phyloP scores from a whole-genome alignment of 2,888 invertebrate species.

The Machimus atricapillus region DNA sequence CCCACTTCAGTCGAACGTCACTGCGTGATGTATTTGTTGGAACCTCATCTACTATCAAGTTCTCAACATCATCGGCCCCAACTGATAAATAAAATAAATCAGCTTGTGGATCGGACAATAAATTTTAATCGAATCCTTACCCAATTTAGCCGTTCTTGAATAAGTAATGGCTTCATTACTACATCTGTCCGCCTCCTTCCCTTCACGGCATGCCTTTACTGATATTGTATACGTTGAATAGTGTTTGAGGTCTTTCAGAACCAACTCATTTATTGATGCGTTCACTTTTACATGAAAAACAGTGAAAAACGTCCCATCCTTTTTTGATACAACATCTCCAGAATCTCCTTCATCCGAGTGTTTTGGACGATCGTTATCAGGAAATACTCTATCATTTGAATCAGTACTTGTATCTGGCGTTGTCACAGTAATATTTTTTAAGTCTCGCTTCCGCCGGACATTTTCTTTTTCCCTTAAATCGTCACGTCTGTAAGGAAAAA shows the following conservation, averaged over 20 bases:
- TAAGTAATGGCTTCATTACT: constrained; percentile 63
- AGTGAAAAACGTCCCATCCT: constrained; percentile 48
- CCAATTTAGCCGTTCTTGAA: constrained; percentile 61
- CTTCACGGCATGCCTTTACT: constrained; percentile 79
- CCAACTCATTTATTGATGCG: constrained; percentile 61
- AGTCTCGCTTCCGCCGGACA: constrained; percentile 23
- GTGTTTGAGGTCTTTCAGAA: constrained; percentile 73
- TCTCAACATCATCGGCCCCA: constrained; percentile 71
- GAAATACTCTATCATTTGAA: not conserved
- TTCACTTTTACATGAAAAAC: constrained; percentile 51
- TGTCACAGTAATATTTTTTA: not conserved
- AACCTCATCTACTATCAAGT: constrained; percentile 61
- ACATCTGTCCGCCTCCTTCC: constrained; percentile 59
- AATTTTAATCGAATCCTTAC: too few relatives aligned
- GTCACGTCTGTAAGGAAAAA: constrained; percentile 29
- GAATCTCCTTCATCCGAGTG: not conserved
- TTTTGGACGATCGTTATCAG: not conserved
- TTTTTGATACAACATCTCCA: constrained; percentile 3
- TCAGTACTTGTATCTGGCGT: not conserved
- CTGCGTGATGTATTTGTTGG: constrained; percentile 63
- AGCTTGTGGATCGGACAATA: not conserved
- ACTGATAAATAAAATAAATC: constrained; percentile 60
- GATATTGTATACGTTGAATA: constrained; percentile 79
- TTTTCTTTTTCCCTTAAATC: not conserved
- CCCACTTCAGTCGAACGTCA: constrained; percentile 78